Evolutionary conservation across 2,888 invertebrate genomes (phyloP), one percentile per base, ranked within the genome.

Genomic region (Phaedon cochleariae): DNA sequence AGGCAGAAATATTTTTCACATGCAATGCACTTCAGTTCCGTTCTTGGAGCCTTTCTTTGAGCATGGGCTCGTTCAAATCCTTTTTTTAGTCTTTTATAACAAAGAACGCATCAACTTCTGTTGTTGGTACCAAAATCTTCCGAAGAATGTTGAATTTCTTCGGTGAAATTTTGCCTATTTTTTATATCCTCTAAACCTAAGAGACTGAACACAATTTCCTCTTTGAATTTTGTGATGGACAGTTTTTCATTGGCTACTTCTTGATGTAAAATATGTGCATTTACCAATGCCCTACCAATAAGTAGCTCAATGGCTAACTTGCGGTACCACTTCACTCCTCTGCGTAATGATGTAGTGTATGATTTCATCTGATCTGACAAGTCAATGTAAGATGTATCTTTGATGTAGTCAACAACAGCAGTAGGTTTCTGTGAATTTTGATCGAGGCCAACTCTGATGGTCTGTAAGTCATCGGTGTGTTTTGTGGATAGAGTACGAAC

Each of bases 331-430:
- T 76, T 75, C 6, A 76, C 59, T 31, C 73, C 72, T 66, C 70
- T 74, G 46, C 75, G 61, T 22, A 77, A 66, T 49, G 74, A 70
- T 37, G 74, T 69, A 46, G 65, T 62, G 52, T 74, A 72, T 20
- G 73, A 46, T 46, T 73, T 71, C 60, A 74, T 72, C 67, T 78
- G 79, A 53, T 80, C 74, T 3, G 75, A 77, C 20, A 75, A 26
- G 63, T 79, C 74, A 41, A 80, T 74, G 59, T 69, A 74, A 12
- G 69, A 31, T 68, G 77, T 76, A 51, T 59, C 52, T 55, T 65
- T 68, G 70, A 77, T 77, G 58, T 80, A 77, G 45, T 68, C 75
- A 37, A 71, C 49, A 37, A 78, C 60, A 37, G 69, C 68, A 65
- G 65, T 62, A 18, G 72, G 73, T 68, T 73, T 72, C 55, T 66